Evolutionary conservation across 2,113 vertebrate species (phyloP).

Genomic region (Picathartes gymnocephalus): DNA sequence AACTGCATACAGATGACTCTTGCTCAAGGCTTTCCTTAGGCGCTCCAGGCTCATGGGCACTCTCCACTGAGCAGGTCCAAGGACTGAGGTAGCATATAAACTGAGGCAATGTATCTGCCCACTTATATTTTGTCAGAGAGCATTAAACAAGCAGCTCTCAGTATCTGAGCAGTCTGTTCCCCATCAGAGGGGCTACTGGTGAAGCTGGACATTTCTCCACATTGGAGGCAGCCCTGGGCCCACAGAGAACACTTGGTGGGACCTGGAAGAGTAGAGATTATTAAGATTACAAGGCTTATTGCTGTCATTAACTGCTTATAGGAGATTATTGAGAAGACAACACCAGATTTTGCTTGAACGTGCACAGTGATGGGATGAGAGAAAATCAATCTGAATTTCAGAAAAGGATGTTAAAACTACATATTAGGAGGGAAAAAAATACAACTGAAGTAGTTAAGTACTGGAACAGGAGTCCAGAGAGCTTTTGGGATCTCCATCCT

Average conservation of each 20-base stretch:
- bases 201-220: neutral
- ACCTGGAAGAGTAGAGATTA: neutral
- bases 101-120: neutral
- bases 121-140: neutral
- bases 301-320: neutral
- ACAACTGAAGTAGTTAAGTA: neutral
- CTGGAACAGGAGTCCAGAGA: neutral
- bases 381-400: neutral
- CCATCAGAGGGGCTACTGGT: neutral
- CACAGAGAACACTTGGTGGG: neutral
- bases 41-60: neutral
- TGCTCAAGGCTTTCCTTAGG: neutral
- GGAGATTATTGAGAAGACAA: neutral
- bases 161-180: neutral
- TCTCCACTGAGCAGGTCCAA: neutral
- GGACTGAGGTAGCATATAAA: neutral
- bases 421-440: rapidly evolving
- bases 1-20: neutral
- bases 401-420: neutral
- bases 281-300: neutral
- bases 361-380: neutral
- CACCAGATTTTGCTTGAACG: neutral
- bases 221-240: neutral
- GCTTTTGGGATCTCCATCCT: neutral
- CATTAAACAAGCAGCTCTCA: neutral